Conservation (phyloP, 2,888 invertebrate species). For the Sericinus montela region DNA sequence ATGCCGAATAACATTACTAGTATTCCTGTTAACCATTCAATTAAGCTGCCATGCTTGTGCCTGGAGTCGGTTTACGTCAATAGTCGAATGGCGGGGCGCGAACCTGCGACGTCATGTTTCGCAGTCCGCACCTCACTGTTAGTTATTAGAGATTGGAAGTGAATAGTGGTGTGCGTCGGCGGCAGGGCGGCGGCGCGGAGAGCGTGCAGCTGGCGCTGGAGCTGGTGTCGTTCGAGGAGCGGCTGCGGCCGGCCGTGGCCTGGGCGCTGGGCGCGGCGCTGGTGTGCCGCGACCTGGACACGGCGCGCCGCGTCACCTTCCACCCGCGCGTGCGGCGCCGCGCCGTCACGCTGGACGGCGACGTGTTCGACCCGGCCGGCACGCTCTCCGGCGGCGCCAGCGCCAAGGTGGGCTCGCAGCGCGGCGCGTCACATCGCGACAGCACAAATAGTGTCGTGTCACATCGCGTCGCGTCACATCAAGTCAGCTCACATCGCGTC, state of each 20-base stretch:
- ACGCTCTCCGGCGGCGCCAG: constrained; percentile 92
- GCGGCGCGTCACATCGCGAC: too few relatives aligned
- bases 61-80: too few relatives aligned
- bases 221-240: constrained; percentile 84
- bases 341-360: constrained; percentile 94
- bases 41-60: too few relatives aligned
- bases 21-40: too few relatives aligned
- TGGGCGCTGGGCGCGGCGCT: constrained; percentile 93
- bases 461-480: too few relatives aligned
- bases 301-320: constrained; percentile 90
- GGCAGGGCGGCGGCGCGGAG: constrained; percentile 82
- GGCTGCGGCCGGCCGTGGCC: constrained; percentile 87
- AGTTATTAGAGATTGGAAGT: background rate
- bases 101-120: too few relatives aligned
- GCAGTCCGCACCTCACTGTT: too few relatives aligned
- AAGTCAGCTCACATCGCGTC: too few relatives aligned
- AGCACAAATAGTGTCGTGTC: too few relatives aligned
- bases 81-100: too few relatives aligned
- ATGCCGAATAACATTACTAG: too few relatives aligned
- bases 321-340: constrained; percentile 82
- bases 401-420: constrained; percentile 62
- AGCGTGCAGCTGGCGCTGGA: constrained; percentile 91
- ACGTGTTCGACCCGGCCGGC: constrained; percentile 94
- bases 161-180: background rate
- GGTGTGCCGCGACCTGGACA: constrained; percentile 88